phyloP scores from a whole-genome alignment of 2,113 vertebrate species.

The Laticauda colubrina region DNA sequence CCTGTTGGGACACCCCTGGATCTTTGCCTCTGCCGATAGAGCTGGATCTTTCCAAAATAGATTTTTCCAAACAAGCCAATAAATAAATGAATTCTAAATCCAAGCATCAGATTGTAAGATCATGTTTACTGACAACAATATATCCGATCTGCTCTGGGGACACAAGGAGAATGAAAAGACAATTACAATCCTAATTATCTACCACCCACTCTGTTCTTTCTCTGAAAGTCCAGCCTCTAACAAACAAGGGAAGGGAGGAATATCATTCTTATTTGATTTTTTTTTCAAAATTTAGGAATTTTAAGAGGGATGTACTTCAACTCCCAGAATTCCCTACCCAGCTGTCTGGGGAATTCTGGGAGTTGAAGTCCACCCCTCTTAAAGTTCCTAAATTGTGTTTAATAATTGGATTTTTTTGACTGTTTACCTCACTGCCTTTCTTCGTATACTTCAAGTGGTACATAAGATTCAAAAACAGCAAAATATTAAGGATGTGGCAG shows the following conservation, averaged over 20 bases:
- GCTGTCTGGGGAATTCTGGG: not conserved
- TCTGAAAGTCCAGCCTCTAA: not conserved
- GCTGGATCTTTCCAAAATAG: not conserved
- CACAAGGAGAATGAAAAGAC: not conserved
- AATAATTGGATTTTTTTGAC: not conserved
- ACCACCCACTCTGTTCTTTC: not conserved
- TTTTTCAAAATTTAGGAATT: not conserved
- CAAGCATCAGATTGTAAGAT: not conserved
- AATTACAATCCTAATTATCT: not conserved
- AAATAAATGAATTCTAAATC: not conserved
- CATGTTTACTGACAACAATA: not conserved
- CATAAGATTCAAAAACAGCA: no score
- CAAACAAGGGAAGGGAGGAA: not conserved
- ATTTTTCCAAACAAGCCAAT: not conserved
- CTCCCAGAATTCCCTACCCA: not conserved
- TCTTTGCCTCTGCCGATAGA: not conserved
- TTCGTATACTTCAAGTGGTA: no score
- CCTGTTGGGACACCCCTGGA: not conserved
- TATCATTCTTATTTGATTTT: not conserved
- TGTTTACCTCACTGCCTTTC: not conserved
- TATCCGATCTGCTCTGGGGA: not conserved
- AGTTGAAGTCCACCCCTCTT: not conserved
- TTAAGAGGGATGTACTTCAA: not conserved
- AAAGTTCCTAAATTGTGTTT: not conserved
- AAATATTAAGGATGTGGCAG: no score